phyloP scores from a whole-genome alignment of 53 echinoderm and acorn worm species.

The Henricia sp. region DNA sequence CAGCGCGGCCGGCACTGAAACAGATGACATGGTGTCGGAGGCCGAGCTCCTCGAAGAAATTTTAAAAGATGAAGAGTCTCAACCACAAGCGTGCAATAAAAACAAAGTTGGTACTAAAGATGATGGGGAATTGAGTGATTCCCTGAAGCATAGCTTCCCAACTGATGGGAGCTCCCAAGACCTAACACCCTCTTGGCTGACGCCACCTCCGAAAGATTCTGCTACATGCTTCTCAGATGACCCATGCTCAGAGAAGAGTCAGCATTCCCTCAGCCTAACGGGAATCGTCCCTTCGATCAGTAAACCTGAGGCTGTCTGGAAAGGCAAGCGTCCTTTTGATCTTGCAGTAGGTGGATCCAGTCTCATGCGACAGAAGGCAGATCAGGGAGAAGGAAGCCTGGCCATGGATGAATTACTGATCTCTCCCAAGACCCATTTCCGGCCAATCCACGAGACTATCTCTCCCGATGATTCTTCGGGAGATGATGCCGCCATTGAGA shows the following conservation, averaged over 20 bases:
- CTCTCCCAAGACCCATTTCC: constrained; percentile 81
- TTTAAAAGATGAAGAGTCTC: constrained; percentile 61
- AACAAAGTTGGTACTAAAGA: constrained; percentile 20
- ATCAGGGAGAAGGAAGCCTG: constrained; percentile 34
- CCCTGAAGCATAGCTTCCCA: constrained; percentile 45
- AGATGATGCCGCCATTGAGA: constrained; percentile 28
- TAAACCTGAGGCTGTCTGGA: constrained; percentile 64
- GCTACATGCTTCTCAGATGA: constrained; percentile 8
- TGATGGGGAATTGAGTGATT: constrained; percentile 47
- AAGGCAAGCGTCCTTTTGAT: constrained; percentile 40
- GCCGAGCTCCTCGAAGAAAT: constrained; percentile 90
- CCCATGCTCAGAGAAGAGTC: constrained; percentile 44
- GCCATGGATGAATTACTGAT: constrained; percentile 67
- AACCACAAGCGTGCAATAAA: constrained; percentile 58
- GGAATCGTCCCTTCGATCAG: constrained; percentile 63
- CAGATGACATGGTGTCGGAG: constrained; percentile 95
- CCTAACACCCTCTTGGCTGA: constrained; percentile 46
- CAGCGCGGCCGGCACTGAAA: constrained; percentile 83
- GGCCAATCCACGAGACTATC: constrained; percentile 68
- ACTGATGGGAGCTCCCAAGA: constrained; percentile 51
- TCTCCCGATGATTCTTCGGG: constrained; percentile 64
- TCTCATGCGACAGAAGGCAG: constrained; percentile 32
- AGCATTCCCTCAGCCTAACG: constrained; percentile 50
- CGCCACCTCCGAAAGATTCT: constrained; percentile 32
- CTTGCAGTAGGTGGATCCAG: constrained; percentile 55